Conservation (phyloP, 1,140 invertebrate species). For the Armadillidium nasatum region DNA sequence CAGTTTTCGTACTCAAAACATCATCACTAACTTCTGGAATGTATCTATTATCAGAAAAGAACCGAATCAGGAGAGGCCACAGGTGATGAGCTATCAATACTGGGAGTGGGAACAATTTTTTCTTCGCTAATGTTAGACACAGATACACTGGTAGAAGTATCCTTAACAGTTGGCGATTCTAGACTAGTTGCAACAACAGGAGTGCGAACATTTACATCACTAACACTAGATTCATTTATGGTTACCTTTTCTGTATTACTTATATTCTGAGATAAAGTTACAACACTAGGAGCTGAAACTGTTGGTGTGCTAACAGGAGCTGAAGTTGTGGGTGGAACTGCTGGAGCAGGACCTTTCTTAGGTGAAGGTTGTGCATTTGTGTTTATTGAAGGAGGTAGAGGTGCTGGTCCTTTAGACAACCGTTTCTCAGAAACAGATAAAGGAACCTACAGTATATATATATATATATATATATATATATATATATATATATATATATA, state of each 20-base stretch:
- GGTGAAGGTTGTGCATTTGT: constrained; percentile 32
- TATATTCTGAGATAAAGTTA: constrained; percentile 3
- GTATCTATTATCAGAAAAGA: too few relatives aligned
- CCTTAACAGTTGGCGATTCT: neutral
- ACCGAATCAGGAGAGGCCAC: constrained; percentile 1
- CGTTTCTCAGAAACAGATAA: constrained; percentile 37
- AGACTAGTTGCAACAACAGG: neutral
- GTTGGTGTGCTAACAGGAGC: constrained; percentile 25
- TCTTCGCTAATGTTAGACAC: too few relatives aligned
- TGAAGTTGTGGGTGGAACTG: constrained; percentile 34
- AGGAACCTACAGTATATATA: constrained; percentile 28
- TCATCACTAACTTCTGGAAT: too few relatives aligned
- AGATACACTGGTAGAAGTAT: neutral
- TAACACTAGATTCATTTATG: constrained; percentile 22
- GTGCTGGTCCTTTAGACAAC: constrained; percentile 39
- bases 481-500: too few relatives aligned
- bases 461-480: neutral
- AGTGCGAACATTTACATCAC: constrained; percentile 1
- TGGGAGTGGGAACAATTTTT: neutral
- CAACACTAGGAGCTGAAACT: neutral
- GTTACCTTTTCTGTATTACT: too few relatives aligned
- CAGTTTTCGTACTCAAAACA: too few relatives aligned
- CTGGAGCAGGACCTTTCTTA: constrained; percentile 44
- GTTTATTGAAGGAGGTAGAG: constrained; percentile 35
- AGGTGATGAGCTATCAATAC: neutral